Base-by-base conservation (phyloP, 2,888 invertebrate genomes). In the Dynastes grantii region DNA sequence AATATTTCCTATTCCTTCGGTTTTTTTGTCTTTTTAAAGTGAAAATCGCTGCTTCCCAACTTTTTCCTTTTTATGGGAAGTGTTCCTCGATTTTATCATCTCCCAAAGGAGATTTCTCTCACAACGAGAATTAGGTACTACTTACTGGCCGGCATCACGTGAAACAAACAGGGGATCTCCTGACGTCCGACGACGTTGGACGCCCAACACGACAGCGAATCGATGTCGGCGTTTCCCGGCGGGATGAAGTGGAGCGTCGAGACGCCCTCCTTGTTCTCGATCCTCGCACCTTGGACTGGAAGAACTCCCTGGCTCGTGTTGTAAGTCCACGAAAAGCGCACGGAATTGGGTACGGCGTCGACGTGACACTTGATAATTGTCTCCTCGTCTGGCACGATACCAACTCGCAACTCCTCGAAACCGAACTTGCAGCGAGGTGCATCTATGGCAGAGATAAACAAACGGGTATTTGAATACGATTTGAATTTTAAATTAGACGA, bases 201-300 rank as follows among this genome's bases (percentile, higher is more conserved):
- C 3, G 96, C 96, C 96, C 96, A 96, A 87, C 97, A 97, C 4
- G 95, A 95, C 29, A 97, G 89, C 84, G 95, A 95, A 80, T 96
- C 96, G 82, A 96, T 91, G 86, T 96, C 96, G 67, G 87, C 83
- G 2, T 84, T 83, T n/a, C 84, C 87, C n/a, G 92, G 90, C 13
- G 92, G 90, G 6, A 90, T 90, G 85, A 92, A 93, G 81, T 91
- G 90, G 81, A 95, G 90, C 85, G 88, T 87, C 81, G 91, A 90
- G 80, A 89, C 86, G 80, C 90, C 88, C 64, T 90, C 90, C 81
- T 88, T 88, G 83, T 90, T 90, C 84, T 88, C 87, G 88, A 92
- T 88, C 88, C 92, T 89, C 87, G 92, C 89, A 87, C 92, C 92
- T 87, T 90, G 89, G 78, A 95, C 93, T 79, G 95, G 95, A 79